Base-by-base conservation (phyloP, 1,140 invertebrate species). In the Neodiprion pinetum region DNA sequence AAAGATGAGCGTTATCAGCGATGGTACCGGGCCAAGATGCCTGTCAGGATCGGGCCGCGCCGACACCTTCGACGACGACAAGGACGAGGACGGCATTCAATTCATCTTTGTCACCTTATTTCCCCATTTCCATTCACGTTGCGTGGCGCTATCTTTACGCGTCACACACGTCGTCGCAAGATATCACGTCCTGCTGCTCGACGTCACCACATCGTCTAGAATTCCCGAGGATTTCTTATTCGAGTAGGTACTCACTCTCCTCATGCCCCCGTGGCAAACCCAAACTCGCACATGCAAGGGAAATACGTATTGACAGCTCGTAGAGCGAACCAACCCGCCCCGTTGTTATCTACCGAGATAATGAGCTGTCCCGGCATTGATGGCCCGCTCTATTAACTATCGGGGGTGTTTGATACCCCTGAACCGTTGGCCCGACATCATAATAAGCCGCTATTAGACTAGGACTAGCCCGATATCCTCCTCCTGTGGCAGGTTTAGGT, bases 31-130 rank as follows among this genome's bases (percentile, higher is more conserved):
- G 28, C 28, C 28, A 40, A 40, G 28, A 40, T 40, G 28, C 28
- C 28, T 40, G 28, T 40, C 28, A 40, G 28, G 28, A 40, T 40
- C 28, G 28, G 5, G 28, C 28, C 28, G 28, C 28, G 28, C 28
- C 28, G 28, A 1, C 28, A 40, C 2, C 28, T 40, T 40, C 28
- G 28, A 40, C 1, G 28, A 40, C 28, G 28, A 40, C 28, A 40
- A 40, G 28, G 28, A 40, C 28, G 28, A 40, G 28, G 28, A 9
- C 53, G 53, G n/a, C 4, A 61, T 14, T 61, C 53, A 61, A 61
- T 61, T 61, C 53, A 61, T 61, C 53, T 61, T 7, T 61, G 53
- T 61, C 53, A 61, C 53, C n/a, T 61, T 17, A 61, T 61, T 61
- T 61, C n/a, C 53, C 11, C 53, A 61, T 61, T 61, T 61, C 53